Evolutionary conservation across 2,888 invertebrate genomes (phyloP), one percentile per base, ranked within the genome.

Genomic region (Baronia brevicornis): DNA sequence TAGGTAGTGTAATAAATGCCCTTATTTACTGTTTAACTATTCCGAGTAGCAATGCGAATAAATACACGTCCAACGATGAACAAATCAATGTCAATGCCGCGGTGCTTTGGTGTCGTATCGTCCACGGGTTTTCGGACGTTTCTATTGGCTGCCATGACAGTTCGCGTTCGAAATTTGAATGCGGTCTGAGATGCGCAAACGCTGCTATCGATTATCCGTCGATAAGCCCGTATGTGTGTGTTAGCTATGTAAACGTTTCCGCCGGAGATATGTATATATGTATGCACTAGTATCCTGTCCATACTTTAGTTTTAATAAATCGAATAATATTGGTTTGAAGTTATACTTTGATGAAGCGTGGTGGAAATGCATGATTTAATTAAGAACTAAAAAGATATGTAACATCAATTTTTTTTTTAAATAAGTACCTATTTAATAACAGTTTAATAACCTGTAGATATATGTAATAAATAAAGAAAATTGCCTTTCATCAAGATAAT

Each of bases 161-260:
- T 71, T 63, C 48, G 60, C 62, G 64, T 64, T 73, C 71, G 60
- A 77, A 79, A 78, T 82, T 82, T 82, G 74, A 82, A 82, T 80
- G 74, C 75, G 71, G 51, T 46, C 46, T 63, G 67, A 75, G 79
- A 79, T 79, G 78, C 75, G 74, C 74, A 63, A 62, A 63, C 74
- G 75, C 60, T 38, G 37, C 43, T 44, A 47, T 51, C 66, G 79
- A 79, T 79, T 73, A 74, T 62, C 64, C 66, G 54, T 55, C 68
- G 77, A 80, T 80, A 80, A 77, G 65, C 59, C 9, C 57, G 44
- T 53, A 52, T 61, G 56, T 55, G 63, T 65, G 56, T 52, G 51
- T 48, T 49, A 42, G 39, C 39, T 54, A 51, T 56, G 57, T 66
- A 53, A 47, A 52, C 56, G 52, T 69, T 70, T 78, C 75, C 78